Evolutionary conservation across 2,888 invertebrate genomes (phyloP), one percentile per base, ranked within the genome.

Genomic region (Drosophila suboccidentalis): DNA sequence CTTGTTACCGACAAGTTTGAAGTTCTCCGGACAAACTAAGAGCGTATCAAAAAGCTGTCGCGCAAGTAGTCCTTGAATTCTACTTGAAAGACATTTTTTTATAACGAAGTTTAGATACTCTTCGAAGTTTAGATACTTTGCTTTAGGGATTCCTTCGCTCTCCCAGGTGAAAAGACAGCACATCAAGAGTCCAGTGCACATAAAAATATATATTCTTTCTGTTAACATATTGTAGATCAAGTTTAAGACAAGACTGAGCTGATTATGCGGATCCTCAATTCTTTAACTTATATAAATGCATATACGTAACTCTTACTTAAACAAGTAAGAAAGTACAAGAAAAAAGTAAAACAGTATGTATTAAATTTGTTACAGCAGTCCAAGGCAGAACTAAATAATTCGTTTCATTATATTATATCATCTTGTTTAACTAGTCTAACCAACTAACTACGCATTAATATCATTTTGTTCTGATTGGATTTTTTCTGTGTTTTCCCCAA

Each of bases 151-250:
- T 15, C 59, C 59, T 17, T 44, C 22, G 32, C 5, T 22, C 6
- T 11, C 41, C 17, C 32, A 38, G 44, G 9, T 44, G 4, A 60
- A 11, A 13, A 47, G 17, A 36, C 38, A 58, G 26, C 55, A 61
- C n/a, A 81, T 13, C 32, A 72, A 9, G 5, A 78, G 3, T 26
- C 15, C 59, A n/a, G 54, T n/a, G 53, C 60, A 54, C 26, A 78
- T 17, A 2, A 26, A 29, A 1, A 49, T 17, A 39, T 51, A 19
- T 0, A 17, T 3, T 17, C 53, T 63, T 6, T 6, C 15, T 6
- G 8, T 26, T 0, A 19, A 17, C 77, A 71, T 77, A 15, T 29
- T 60, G 5, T 49, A 15, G 22, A 39, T 9, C 3, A 3, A 50
- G 4, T 34, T 22, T 10, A 17, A 41, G n/a, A n/a, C 19, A 3